Evolutionary conservation across 1,140 invertebrate genomes (phyloP).

Genomic region (Eupristina koningsbergeri): DNA sequence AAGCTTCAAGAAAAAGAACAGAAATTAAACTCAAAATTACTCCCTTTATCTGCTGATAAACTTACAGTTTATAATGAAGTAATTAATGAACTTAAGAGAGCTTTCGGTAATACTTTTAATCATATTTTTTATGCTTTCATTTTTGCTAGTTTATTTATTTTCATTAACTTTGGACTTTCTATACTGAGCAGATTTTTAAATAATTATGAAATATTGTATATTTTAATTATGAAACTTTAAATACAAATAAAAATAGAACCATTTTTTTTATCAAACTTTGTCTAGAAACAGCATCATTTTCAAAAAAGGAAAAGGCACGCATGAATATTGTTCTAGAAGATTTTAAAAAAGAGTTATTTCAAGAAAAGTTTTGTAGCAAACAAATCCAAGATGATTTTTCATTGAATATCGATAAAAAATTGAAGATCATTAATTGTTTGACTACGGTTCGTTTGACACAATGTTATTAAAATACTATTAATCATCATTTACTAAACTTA

Average conservation of each 20-base stretch:
- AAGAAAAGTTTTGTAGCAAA: conserved; percentile 68
- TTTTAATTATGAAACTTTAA: neutral
- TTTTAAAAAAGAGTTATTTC: conserved; percentile 65
- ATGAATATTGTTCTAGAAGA: conserved; percentile 65
- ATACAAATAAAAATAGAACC: too few species aligned
- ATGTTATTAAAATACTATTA: neutral
- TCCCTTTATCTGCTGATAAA: conserved; percentile 68
- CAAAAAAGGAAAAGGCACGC: conserved; percentile 65
- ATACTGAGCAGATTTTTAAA: neutral
- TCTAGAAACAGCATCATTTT: conserved; percentile 56
- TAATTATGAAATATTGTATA: neutral
- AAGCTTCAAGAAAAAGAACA: conserved; percentile 76
- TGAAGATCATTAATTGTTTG: conserved; percentile 64
- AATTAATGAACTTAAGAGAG: conserved; percentile 68
- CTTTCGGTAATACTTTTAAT: conserved; percentile 61
- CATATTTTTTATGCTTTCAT: neutral
- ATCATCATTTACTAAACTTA: neutral
- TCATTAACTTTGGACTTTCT: neutral
- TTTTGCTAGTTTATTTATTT: neutral
- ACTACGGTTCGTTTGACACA: conserved; percentile 58
- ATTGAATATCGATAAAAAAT: conserved; percentile 62
- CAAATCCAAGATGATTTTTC: conserved; percentile 70
- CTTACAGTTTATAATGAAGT: conserved; percentile 70
- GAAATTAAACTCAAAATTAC: conserved; percentile 75
- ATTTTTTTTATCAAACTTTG: neutral